Conservation (phyloP, 2,888 invertebrate species). For the Orthosia incerta region DNA sequence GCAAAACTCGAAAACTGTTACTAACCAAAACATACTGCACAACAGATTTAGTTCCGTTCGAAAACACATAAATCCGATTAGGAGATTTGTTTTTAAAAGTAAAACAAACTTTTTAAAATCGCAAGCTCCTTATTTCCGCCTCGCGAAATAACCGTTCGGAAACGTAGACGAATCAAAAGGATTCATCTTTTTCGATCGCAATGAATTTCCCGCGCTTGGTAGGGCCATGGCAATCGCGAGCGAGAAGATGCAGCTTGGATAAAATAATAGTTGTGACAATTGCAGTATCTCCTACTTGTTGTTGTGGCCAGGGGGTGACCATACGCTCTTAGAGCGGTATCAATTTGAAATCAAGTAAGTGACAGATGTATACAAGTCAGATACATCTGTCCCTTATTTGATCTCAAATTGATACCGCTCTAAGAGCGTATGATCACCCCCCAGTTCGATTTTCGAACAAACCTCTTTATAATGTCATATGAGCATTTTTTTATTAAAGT, state of each 20-base stretch:
- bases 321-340: no score
- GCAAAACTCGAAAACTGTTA: constrained; percentile 1
- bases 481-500: no score
- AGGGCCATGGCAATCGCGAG: constrained; percentile 66
- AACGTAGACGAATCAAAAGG: constrained; percentile 80
- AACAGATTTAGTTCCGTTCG: constrained; percentile 46
- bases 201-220: constrained; percentile 79
- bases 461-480: no score
- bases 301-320: no score
- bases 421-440: no score
- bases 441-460: no score
- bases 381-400: no score
- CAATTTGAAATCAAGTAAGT: no score
- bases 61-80: constrained; percentile 71
- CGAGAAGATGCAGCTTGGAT: neutral
- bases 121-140: constrained; percentile 76
- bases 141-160: constrained; percentile 64
- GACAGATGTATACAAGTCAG: no score
- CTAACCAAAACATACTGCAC: constrained; percentile 41
- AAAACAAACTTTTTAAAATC: constrained; percentile 76
- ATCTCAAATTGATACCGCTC: no score
- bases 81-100: constrained; percentile 77
- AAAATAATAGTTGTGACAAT: neutral
- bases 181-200: constrained; percentile 82
- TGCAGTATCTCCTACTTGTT: no score